These are phyloP conservation scores for Desmodus rotundus DNA, from an alignment of 2,113 vertebrate genomes.

Conservation along the genomic window DNA sequence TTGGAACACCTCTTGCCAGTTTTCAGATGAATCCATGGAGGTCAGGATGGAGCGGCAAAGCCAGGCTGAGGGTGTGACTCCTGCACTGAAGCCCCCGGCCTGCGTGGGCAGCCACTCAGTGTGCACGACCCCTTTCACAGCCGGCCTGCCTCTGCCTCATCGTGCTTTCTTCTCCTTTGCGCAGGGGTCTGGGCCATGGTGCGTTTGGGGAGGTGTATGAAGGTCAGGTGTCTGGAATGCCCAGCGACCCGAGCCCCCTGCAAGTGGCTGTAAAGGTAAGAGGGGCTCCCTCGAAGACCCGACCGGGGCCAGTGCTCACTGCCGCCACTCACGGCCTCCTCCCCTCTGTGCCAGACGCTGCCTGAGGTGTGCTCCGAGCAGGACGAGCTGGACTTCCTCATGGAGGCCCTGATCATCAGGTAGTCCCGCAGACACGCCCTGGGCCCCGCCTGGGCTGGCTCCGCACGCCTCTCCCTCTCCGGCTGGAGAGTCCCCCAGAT, in stretches of 20 bases:
- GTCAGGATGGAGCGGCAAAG: fast-evolving
- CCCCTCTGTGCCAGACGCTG: slow-evolving; percentile 86
- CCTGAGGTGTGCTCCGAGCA: slow-evolving; percentile 99
- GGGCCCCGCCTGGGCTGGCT: too few relatives aligned
- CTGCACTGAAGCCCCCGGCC: fast-evolving
- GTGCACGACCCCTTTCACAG: too few relatives aligned
- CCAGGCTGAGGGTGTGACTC: background rate
- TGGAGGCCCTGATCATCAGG: slow-evolving; percentile 99
- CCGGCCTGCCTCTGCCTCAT: background rate
- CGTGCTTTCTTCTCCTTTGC: slow-evolving; percentile 65
- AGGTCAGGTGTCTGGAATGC: slow-evolving; percentile 92
- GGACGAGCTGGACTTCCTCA: slow-evolving; percentile 97
- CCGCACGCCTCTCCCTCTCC: background rate
- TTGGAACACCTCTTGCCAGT: background rate
- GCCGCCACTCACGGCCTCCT: background rate
- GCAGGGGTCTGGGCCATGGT: slow-evolving; percentile 96
- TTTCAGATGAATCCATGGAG: background rate
- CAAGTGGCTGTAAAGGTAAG: slow-evolving; percentile 98
- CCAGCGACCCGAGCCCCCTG: slow-evolving; percentile 92
- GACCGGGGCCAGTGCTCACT: background rate
- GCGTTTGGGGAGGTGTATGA: slow-evolving; percentile 99
- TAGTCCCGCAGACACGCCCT: slow-evolving; percentile 62
- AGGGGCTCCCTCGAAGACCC: background rate
- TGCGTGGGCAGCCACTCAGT: fast-evolving
- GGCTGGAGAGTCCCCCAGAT: background rate